Evolutionary conservation across 2,113 vertebrate genomes (phyloP).

Genomic region (Theristicus caerulescens): DNA sequence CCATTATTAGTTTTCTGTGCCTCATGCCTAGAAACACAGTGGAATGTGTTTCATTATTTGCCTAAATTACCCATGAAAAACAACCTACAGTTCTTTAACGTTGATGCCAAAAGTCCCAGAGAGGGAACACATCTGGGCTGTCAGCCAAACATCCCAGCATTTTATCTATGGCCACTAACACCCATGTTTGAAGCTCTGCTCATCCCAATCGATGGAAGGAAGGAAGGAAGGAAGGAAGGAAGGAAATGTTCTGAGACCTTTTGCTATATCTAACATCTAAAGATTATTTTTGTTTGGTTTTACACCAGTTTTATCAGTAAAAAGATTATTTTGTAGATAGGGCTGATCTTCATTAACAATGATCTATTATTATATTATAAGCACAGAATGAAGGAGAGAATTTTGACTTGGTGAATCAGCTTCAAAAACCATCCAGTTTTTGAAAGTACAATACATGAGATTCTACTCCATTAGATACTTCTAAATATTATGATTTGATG

Average conservation of each 20-base stretch:
- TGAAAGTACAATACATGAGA: neutral
- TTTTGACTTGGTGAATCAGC: neutral
- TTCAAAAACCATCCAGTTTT: neutral
- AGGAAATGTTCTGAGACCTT: neutral
- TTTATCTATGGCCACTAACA: neutral
- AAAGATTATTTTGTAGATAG: neutral
- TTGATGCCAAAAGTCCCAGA: neutral
- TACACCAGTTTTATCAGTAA: neutral
- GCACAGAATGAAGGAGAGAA: neutral
- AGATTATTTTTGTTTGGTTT: neutral
- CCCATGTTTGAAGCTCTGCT: neutral
- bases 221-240: too few species aligned
- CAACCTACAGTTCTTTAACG: neutral
- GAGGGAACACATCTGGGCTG: neutral
- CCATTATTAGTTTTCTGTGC: neutral
- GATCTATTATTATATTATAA: neutral
- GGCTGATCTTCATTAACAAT: neutral
- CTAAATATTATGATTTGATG: neutral
- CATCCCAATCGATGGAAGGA: neutral
- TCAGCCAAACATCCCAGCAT: neutral
- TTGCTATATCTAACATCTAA: neutral
- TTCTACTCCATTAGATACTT: neutral
- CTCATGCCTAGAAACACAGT: neutral
- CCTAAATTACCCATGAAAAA: neutral
- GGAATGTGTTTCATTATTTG: slow-evolving; percentile 37